Evolutionary conservation across 2,797 vertebrate species (phyloP), one percentile per base, ranked within the genome.

Genomic region (Zalophus californianus): DNA sequence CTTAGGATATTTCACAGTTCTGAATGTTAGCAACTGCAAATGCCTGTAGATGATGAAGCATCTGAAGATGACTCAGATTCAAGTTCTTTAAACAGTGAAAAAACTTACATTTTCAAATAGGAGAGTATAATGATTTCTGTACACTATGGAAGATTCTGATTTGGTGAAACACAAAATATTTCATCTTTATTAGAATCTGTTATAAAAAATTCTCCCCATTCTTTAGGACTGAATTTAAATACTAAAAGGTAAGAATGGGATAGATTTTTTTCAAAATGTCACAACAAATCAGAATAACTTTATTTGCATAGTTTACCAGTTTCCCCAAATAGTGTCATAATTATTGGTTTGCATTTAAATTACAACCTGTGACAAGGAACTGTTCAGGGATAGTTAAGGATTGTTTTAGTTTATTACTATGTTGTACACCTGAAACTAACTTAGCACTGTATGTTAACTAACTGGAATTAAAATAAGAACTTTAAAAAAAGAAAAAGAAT

Each of bases 41-140:
- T 99, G 99, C 99, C 97, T 96, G 98, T 99, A 98, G 99, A 99
- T 97, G 99, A 99, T 98, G 99, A 99, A 98, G 97, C 99, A 96
- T 99, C 99, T 98, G 99, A 99, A 98, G 99, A 99, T 68, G 99
- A 99, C 98, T 98, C 97, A 97, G 98, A 97, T 98, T 99, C 98
- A 52, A 20, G 98, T 98, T 98, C 98, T 97, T 97, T 98, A 98
- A 98, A 98, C 97, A 98, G 98, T 78, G 97, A 98, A 97, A 98
- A 98, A 82, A n/a, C 96, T 98, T 72, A 18, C 99, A 14, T 99
- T 98, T 97, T 99, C 99, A 27, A 99, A 99, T 97, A 75, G 95
- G 48, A 93, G 92, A 93, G 98, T 98, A 97, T 98, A 98, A 99
- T 0, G 96, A 98, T 99, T 4, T 98, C 98, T 87, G 20, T 97